phyloP scores from a whole-genome alignment of 1,140 invertebrate genomes.

The Holotrichia oblita region DNA sequence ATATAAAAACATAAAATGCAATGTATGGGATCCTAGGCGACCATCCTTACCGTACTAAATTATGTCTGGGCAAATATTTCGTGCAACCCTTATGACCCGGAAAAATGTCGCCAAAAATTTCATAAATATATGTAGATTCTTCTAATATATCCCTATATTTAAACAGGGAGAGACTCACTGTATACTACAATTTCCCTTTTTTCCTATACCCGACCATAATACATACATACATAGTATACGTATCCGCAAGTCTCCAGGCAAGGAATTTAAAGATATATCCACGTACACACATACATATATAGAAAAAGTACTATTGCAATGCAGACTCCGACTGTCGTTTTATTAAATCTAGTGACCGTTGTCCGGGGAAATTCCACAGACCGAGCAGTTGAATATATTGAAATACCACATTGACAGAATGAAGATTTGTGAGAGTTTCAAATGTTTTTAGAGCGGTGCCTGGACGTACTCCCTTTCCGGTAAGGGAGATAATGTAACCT shows the following conservation, averaged over 20 bases:
- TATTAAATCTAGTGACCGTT: conserved; percentile 36
- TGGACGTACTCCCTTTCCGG: background rate
- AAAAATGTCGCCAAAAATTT: conserved; percentile 18
- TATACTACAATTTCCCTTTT: no score
- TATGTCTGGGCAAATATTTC: no score
- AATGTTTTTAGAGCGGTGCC: conserved; percentile 18
- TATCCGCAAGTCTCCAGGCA: background rate
- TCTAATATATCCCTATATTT: conserved; percentile 16
- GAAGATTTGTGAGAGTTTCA: conserved; percentile 36
- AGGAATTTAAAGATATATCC: conserved; percentile 34
- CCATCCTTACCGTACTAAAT: no score
- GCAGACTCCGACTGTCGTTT: conserved; percentile 23
- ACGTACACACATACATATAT: conserved; percentile 1
- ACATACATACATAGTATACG: background rate
- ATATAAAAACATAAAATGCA: no score
- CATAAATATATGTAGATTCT: conserved; percentile 18
- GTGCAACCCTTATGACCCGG: background rate
- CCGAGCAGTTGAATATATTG: conserved; percentile 35
- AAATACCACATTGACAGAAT: conserved; percentile 36
- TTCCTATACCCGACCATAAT: background rate
- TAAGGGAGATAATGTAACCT: background rate
- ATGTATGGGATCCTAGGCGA: no score
- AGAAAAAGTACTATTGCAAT: conserved; percentile 17
- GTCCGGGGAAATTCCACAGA: conserved; percentile 30
- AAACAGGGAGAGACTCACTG: no score